Conservation (phyloP, 2,113 vertebrate genomes). For the Triplophysa siluroides region DNA sequence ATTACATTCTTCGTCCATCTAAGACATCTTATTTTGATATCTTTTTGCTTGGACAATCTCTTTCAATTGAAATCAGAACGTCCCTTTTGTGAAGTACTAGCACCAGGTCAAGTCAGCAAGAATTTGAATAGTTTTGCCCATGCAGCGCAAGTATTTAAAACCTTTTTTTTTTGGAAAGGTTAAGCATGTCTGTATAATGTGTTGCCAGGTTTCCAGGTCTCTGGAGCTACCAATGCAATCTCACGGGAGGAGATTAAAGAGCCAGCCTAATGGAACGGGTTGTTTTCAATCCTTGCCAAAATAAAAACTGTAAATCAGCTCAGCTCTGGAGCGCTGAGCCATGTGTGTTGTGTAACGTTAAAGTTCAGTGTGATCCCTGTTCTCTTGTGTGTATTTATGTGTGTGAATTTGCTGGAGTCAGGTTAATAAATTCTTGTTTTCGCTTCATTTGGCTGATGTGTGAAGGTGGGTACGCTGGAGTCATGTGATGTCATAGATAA, state of each 20-base stretch:
- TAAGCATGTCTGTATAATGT: not conserved
- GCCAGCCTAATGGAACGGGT: not conserved
- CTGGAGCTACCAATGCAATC: conserved; percentile 12
- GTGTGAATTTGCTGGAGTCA: not conserved
- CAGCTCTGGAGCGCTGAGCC: conserved; percentile 8
- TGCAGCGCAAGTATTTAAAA: not conserved
- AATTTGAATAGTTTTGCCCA: not conserved
- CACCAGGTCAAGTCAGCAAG: not conserved
- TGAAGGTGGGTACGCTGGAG: conserved; percentile 56
- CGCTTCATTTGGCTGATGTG: conserved; percentile 57
- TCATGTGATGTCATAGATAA: conserved; percentile 71
- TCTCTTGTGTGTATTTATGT: not conserved
- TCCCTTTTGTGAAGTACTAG: not conserved
- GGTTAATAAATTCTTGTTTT: not conserved
- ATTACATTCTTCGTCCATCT: too few species aligned
- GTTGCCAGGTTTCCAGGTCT: conserved; percentile 43
- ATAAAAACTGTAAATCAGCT: conserved; percentile 37
- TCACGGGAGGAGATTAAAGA: conserved; percentile 34
- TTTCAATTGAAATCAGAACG: not conserved
- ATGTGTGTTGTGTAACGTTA: not conserved
- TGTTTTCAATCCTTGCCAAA: not conserved
- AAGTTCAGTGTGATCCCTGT: conserved; percentile 8
- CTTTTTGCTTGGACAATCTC: not conserved
- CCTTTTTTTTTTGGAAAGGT: not conserved
- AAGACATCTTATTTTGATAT: too few species aligned